Conservation (phyloP, 2,113 vertebrate species). For the Forbesichthys agassizii region DNA sequence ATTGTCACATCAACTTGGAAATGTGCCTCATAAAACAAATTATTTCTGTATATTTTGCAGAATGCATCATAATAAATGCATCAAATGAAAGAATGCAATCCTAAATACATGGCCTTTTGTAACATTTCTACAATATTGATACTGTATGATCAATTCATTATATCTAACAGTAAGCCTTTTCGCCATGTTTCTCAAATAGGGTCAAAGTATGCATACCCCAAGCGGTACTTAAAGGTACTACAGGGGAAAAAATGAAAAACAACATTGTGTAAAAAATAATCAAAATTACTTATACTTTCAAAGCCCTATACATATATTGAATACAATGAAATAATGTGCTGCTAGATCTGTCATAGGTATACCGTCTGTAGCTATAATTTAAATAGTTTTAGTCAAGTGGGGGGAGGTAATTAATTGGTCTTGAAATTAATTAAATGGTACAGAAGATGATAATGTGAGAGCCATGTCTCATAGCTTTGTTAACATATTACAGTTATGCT, state of each 20-base stretch:
- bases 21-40: background rate
- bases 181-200: constrained; percentile 1
- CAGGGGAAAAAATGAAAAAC: constrained; percentile 28
- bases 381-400: background rate
- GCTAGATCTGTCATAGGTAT: too few species aligned
- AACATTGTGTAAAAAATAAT: too few species aligned
- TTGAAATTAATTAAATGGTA: too few species aligned
- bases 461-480: too few species aligned
- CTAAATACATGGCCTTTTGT: constrained; percentile 57
- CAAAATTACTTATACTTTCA: too few species aligned
- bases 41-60: constrained; percentile 18
- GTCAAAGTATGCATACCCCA: constrained; percentile 31
- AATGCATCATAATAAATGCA: constrained; percentile 24
- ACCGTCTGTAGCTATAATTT: constrained; percentile 9
- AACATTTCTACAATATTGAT: constrained; percentile 67
- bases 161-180: constrained; percentile 41
- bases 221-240: constrained; percentile 22
- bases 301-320: too few species aligned
- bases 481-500: too few species aligned
- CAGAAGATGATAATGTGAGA: too few species aligned
- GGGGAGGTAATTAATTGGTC: too few species aligned
- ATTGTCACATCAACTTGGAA: constrained; percentile 20
- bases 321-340: too few species aligned
- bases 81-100: constrained; percentile 54
- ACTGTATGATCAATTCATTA: constrained; percentile 34